Percentiles rank a stretch among this genome's conserved stretches.
Evolutionary conservation across 1,140 invertebrate genomes (phyloP).

Genomic region (Laupala kohalensis): DNA sequence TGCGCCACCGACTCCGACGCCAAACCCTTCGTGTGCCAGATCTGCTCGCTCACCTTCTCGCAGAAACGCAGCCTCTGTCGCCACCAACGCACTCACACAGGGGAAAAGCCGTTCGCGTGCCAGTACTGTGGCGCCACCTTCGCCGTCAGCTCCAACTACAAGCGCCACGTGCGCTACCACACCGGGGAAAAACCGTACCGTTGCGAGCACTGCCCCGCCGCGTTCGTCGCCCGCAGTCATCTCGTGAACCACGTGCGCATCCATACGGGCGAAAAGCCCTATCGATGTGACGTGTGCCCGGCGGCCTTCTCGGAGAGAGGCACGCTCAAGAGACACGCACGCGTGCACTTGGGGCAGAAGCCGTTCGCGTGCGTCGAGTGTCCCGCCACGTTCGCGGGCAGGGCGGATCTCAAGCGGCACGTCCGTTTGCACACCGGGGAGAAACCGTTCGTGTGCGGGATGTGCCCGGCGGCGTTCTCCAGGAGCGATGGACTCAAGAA

Average conservation of each 20-base stretch:
- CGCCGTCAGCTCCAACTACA: slow-evolving; percentile 65
- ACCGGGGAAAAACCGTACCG: slow-evolving; percentile 45
- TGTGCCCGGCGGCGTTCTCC: slow-evolving; percentile 29
- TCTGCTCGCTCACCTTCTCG: no score
- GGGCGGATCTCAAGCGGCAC: slow-evolving; percentile 33
- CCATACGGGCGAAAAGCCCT: slow-evolving; percentile 15
- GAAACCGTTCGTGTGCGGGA: slow-evolving; percentile 34
- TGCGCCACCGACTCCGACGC: no score
- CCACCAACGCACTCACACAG: no score
- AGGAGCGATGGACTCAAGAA: slow-evolving; percentile 7
- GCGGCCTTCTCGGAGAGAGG: slow-evolving; percentile 15
- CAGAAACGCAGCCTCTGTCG: no score
- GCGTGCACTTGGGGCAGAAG: slow-evolving; percentile 17
- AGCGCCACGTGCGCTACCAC: slow-evolving; percentile 68
- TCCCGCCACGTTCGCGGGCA: slow-evolving; percentile 26
- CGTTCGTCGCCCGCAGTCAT: slow-evolving; percentile 48
- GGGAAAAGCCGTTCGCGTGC: slow-evolving; percentile 54
- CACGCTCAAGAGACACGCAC: slow-evolving; percentile 16
- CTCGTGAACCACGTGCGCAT: slow-evolving; percentile 36
- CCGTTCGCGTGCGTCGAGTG: slow-evolving; percentile 30
- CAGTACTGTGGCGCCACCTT: slow-evolving; percentile 52
- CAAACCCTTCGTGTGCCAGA: no score
- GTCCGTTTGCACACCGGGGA: slow-evolving; percentile 35
- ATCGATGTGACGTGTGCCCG: slow-evolving; percentile 13
- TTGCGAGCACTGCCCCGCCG: slow-evolving; percentile 47